Conservation (phyloP, 2,797 vertebrate species). For the Ptychadena robeensis region DNA sequence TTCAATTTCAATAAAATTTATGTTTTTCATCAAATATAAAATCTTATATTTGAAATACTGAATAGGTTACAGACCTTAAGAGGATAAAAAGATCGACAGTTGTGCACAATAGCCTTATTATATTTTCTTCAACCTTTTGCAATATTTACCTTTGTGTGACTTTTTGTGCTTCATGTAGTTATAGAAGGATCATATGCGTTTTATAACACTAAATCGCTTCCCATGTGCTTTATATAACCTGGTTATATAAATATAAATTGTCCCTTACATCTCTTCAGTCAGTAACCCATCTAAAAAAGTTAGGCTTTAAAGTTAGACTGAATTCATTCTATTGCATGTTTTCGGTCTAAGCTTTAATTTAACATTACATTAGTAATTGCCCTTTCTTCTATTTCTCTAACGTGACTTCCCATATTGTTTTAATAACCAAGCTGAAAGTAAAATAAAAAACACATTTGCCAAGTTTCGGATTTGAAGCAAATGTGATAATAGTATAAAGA, state of each 20-base stretch:
- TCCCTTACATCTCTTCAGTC: background rate
- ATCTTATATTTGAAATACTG: no score
- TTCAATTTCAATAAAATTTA: no score
- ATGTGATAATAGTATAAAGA: slow-evolving; percentile 54
- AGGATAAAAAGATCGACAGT: background rate
- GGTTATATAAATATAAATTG: background rate
- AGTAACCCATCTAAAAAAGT: background rate
- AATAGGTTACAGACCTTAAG: no score
- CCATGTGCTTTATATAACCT: background rate
- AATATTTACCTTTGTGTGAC: background rate
- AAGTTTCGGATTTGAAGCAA: slow-evolving; percentile 40
- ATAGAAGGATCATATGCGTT: background rate
- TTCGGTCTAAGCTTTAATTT: slow-evolving; percentile 6
- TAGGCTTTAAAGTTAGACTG: background rate
- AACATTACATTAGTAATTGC: slow-evolving; percentile 24
- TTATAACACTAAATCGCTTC: background rate
- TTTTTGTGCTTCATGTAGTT: background rate
- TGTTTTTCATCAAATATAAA: no score
- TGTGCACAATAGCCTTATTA: background rate
- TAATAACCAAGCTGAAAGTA: slow-evolving; percentile 44
- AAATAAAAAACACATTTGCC: slow-evolving; percentile 44
- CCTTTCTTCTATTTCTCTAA: slow-evolving; percentile 12
- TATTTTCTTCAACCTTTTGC: background rate
- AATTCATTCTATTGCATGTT: background rate
- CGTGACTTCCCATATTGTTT: slow-evolving; percentile 35